A percentile compares a stretch with the other conserved stretches of the same genome.
These are phyloP conservation scores for Sphaerodactylus townsendi DNA, from an alignment of 2,113 vertebrate genomes.

Conservation along the genomic window DNA sequence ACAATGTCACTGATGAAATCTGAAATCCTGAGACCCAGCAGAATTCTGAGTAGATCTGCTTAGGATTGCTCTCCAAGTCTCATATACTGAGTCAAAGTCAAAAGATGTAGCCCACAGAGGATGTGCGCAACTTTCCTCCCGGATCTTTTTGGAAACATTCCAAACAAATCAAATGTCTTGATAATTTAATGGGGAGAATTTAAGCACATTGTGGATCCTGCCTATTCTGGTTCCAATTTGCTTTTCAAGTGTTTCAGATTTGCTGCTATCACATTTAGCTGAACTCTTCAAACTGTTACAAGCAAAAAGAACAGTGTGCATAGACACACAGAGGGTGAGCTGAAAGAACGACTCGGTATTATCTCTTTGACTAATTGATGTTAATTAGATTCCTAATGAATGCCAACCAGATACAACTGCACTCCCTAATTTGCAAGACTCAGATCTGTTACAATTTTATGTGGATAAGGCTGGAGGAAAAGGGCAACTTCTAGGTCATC, in stretches of 20 bases:
- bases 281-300: not conserved
- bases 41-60: no score
- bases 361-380: not conserved
- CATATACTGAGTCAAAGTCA: not conserved
- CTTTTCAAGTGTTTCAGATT: not conserved
- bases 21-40: no score
- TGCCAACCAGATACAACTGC: not conserved
- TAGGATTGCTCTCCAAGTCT: not conserved
- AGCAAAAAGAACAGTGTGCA: not conserved
- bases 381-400: slow-evolving; percentile 2
- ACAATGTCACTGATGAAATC: not conserved
- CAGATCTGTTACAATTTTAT: not conserved
- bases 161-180: not conserved
- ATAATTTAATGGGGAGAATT: not conserved
- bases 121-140: no score
- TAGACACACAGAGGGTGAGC: not conserved
- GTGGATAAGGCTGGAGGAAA: not conserved
- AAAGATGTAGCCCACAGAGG: not conserved
- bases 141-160: not conserved
- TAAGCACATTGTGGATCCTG: not conserved
- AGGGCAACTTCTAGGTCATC: slow-evolving; percentile 1
- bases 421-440: not conserved
- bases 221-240: not conserved
- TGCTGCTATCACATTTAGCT: not conserved
- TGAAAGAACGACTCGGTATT: not conserved